Conservation (phyloP, 1,140 invertebrate species). For the Anastrepha obliqua region DNA sequence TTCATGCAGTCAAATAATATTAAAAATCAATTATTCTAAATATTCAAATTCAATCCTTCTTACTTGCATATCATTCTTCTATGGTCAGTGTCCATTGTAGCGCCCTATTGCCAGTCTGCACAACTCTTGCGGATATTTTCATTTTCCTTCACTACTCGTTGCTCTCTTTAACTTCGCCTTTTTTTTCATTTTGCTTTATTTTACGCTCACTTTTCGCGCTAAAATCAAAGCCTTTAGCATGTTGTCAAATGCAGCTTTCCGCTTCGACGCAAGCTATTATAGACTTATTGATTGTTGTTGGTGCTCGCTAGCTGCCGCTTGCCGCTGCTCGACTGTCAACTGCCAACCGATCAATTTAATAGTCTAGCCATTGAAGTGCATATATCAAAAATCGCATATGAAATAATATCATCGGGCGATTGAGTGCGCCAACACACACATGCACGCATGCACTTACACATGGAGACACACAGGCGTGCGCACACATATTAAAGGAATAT, state of each 20-base stretch:
- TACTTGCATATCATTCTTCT: too few relatives aligned
- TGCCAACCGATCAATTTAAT: constrained; percentile 55
- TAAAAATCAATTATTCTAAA: too few relatives aligned
- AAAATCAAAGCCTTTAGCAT: constrained; percentile 2
- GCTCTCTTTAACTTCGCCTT: neutral
- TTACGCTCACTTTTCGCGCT: constrained; percentile 16
- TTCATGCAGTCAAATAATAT: too few relatives aligned
- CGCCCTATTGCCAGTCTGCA: too few relatives aligned
- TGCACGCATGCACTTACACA: neutral
- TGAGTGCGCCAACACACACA: neutral
- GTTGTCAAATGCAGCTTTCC: constrained; percentile 33
- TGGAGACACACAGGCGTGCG: too few relatives aligned
- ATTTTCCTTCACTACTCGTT: neutral
- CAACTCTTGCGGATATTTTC: too few relatives aligned
- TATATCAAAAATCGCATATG: constrained; percentile 58
- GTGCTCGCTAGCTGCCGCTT: neutral
- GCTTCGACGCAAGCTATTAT: neutral
- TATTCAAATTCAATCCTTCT: too few relatives aligned
- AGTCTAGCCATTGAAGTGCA: constrained; percentile 54
- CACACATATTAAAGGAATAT: neutral
- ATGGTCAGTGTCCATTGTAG: too few relatives aligned
- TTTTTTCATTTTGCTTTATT: neutral
- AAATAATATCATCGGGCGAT: constrained; percentile 56
- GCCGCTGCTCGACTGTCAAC: neutral
- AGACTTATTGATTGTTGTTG: neutral